Evolutionary conservation across 2,888 invertebrate genomes (phyloP).

Genomic region (Hylaea fasciaria): DNA sequence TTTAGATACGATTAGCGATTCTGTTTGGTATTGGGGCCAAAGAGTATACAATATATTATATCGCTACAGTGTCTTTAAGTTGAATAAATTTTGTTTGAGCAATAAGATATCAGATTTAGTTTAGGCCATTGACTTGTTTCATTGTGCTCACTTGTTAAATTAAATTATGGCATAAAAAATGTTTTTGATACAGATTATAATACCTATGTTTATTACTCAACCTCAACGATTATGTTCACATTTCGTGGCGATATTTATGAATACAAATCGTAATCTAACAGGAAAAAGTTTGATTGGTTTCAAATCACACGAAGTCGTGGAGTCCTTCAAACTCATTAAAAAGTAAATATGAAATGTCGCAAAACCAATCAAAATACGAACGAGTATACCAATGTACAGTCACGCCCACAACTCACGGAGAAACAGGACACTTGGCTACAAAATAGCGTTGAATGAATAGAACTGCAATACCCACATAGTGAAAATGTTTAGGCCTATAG

Average conservation of each 20-base stretch:
- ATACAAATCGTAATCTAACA: slow-evolving; percentile 36
- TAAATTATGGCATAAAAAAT: too few relatives aligned
- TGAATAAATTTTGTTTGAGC: too few relatives aligned
- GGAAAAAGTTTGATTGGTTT: slow-evolving; percentile 83
- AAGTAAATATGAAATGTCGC: slow-evolving; percentile 79
- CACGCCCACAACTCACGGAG: neutral
- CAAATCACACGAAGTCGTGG: slow-evolving; percentile 69
- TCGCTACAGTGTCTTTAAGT: too few relatives aligned
- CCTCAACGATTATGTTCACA: neutral
- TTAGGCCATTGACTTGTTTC: too few relatives aligned
- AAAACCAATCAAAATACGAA: slow-evolving; percentile 67
- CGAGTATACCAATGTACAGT: slow-evolving; percentile 24
- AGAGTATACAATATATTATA: too few relatives aligned
- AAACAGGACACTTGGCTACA: neutral
- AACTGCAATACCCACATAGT: too few relatives aligned
- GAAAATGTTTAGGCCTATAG: too few relatives aligned
- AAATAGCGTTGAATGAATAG: neutral
- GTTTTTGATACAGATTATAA: too few relatives aligned
- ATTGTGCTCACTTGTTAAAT: too few relatives aligned
- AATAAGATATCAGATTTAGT: too few relatives aligned
- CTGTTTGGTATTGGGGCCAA: too few relatives aligned
- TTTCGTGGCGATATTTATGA: slow-evolving; percentile 9
- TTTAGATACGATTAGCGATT: too few relatives aligned
- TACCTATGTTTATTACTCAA: neutral
- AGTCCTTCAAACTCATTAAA: slow-evolving; percentile 79